phyloP scores from a whole-genome alignment of 2,888 invertebrate genomes.

The Drosophila tanythrix region DNA sequence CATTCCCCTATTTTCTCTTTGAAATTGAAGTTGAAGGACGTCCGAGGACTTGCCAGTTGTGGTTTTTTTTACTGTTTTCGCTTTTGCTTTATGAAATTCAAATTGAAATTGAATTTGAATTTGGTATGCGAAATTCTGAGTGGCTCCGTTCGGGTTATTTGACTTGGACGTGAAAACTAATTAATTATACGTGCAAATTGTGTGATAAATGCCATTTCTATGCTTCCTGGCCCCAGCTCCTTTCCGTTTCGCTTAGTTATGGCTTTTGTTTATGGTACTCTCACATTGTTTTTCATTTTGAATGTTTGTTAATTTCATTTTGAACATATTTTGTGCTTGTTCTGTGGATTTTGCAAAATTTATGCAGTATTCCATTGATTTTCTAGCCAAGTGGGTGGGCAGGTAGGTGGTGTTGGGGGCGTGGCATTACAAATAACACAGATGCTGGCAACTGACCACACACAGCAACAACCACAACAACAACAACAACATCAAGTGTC shows the following conservation, averaged over 20 bases:
- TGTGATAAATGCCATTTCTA: conserved; percentile 67
- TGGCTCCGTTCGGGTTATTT: conserved; percentile 31
- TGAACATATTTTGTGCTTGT: conserved; percentile 23
- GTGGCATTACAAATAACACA: conserved; percentile 53
- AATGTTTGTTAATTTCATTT: conserved; percentile 33
- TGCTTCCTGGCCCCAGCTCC: conserved; percentile 26
- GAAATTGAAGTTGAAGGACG: conserved; percentile 66
- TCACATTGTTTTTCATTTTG: conserved; percentile 6
- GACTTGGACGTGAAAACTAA: conserved; percentile 62
- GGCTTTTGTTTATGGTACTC: conserved; percentile 19
- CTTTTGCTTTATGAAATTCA: conserved; percentile 69
- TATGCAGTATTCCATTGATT: conserved; percentile 53
- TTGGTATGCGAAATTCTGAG: conserved; percentile 38
- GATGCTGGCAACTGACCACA: conserved; percentile 43
- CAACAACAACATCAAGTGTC: conserved; percentile 52
- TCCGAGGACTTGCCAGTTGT: conserved; percentile 12
- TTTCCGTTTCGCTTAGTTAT: conserved; percentile 4
- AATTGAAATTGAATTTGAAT: conserved; percentile 50
- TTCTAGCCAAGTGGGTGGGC: conserved; percentile 11
- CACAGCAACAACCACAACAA: conserved; percentile 11
- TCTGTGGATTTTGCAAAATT: conserved; percentile 24
- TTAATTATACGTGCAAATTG: conserved; percentile 80
- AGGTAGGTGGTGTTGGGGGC: conserved; percentile 4
- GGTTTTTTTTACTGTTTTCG: conserved; percentile 22
- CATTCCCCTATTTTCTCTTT: neutral